Evolutionary conservation across 2,797 vertebrate genomes (phyloP).

Genomic region (Peromyscus nudipes): DNA sequence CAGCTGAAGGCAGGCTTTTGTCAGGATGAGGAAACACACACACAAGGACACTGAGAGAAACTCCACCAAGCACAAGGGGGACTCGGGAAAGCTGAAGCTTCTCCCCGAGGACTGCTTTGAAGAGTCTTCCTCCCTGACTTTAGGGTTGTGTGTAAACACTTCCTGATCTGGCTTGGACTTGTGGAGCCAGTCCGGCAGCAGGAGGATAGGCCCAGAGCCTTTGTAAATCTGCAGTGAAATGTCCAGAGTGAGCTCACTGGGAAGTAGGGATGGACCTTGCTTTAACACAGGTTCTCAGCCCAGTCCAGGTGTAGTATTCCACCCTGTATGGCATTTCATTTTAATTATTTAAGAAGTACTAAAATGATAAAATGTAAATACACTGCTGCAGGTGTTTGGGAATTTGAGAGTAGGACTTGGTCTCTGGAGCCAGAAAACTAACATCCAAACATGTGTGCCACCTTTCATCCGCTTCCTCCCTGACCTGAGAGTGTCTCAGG

Average conservation of each 20-base stretch:
- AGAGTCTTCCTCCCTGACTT: neutral
- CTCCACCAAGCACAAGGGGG: no score
- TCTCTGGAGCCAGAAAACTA: slow-evolving; percentile 8
- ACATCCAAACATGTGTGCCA: neutral
- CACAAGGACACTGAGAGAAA: neutral
- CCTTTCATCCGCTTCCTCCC: neutral
- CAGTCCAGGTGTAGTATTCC: neutral
- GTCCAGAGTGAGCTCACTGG: slow-evolving; percentile 20
- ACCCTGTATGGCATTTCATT: slow-evolving; percentile 34
- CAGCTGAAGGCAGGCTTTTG: neutral
- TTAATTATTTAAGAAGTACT: slow-evolving; percentile 53
- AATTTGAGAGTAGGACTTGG: slow-evolving; percentile 42
- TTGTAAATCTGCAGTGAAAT: neutral
- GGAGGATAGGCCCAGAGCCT: neutral
- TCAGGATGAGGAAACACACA: neutral
- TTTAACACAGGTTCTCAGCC: slow-evolving; percentile 30
- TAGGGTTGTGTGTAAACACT: no score
- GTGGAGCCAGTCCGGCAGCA: neutral
- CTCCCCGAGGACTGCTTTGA: neutral
- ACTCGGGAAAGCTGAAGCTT: neutral
- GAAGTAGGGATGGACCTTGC: slow-evolving; percentile 22
- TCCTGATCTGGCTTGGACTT: neutral
- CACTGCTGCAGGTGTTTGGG: neutral
- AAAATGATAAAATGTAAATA: neutral
- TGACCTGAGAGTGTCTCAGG: neutral